These are phyloP conservation scores for Antheraea mylitta DNA, from an alignment of 1,140 invertebrate genomes.

Conservation along the genomic window DNA sequence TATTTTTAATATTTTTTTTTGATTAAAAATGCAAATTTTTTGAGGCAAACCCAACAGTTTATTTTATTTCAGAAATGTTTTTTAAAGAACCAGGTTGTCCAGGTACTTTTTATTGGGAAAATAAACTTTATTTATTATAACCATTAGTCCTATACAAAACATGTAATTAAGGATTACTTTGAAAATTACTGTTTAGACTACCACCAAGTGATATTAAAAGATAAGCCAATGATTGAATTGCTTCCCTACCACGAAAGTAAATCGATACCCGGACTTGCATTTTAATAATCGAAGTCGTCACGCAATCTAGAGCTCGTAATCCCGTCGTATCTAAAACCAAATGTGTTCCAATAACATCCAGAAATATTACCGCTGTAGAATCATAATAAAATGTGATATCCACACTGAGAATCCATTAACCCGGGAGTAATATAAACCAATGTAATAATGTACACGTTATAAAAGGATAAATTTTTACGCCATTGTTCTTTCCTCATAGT, in stretches of 20 bases:
- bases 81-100: too few relatives aligned
- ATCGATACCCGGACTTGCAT: conserved; percentile 9
- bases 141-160: too few relatives aligned
- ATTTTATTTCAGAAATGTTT: too few relatives aligned
- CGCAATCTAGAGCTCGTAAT: conserved; percentile 48
- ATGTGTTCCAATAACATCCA: conserved; percentile 57
- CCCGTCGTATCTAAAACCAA: conserved; percentile 43
- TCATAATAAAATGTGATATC: conserved; percentile 62
- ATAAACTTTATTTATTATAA: too few relatives aligned
- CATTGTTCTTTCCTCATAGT: too few relatives aligned
- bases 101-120: too few relatives aligned
- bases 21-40: too few relatives aligned
- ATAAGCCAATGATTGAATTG: background rate
- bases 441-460: conserved; percentile 43
- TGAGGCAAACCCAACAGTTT: too few relatives aligned
- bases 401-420: conserved; percentile 65
- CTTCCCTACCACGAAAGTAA: background rate
- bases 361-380: conserved; percentile 46
- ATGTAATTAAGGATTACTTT: too few relatives aligned
- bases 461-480: conserved; percentile 53
- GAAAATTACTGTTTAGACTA: background rate
- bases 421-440: conserved; percentile 56
- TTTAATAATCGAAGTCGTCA: conserved; percentile 50
- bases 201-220: background rate
- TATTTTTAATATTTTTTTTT: too few relatives aligned